Conservation (phyloP, 1,140 invertebrate species). For the Lysiphlebus fabarum region DNA sequence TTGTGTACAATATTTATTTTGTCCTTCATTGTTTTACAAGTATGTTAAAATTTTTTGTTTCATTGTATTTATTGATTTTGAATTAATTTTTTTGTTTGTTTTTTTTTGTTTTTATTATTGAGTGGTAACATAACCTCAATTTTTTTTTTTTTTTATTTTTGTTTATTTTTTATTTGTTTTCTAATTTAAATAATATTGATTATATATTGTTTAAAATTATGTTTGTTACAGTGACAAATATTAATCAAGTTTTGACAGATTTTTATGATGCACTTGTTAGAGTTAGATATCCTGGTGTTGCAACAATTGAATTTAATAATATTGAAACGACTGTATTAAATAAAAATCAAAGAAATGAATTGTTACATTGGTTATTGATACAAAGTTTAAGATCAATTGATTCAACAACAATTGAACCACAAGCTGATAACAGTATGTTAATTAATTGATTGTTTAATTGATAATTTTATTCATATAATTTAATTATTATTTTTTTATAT, state of each 20-base stretch:
- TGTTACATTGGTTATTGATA: slow-evolving; percentile 29
- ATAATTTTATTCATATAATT: not conserved
- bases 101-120: too few relatives aligned
- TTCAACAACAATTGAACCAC: slow-evolving; percentile 1
- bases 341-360: slow-evolving; percentile 23
- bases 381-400: slow-evolving; percentile 16
- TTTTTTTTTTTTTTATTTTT: too few relatives aligned
- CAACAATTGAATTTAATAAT: slow-evolving; percentile 22
- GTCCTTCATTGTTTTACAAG: too few relatives aligned
- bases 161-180: too few relatives aligned
- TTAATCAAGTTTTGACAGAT: slow-evolving; percentile 22
- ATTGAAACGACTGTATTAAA: slow-evolving; percentile 24
- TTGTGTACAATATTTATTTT: too few relatives aligned
- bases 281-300: slow-evolving; percentile 31
- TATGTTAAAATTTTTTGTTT: too few relatives aligned
- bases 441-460: not conserved
- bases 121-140: too few relatives aligned
- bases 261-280: slow-evolving; percentile 29
- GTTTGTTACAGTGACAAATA: slow-evolving; percentile 19
- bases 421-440: slow-evolving; percentile 17
- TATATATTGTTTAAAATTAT: slow-evolving; percentile 5
- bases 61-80: too few relatives aligned
- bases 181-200: too few relatives aligned
- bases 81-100: too few relatives aligned
- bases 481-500: not conserved